Evolutionary conservation across 2,888 invertebrate species (phyloP).

Genomic region (Horisme vitalbata): DNA sequence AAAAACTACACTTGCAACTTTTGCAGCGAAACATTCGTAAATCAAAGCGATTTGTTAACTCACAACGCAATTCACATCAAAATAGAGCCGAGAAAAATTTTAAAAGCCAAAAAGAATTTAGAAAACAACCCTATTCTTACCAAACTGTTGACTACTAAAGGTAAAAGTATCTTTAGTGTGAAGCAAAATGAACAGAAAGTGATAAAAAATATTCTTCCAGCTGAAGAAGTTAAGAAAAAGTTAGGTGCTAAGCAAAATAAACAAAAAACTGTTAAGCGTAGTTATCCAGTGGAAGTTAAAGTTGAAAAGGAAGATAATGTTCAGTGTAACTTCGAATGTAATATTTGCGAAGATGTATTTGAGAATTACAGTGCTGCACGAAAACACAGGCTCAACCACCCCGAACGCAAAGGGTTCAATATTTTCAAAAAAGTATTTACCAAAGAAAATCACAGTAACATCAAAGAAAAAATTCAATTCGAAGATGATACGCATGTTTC

Average conservation of each 20-base stretch:
- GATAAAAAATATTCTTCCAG: too few relatives aligned
- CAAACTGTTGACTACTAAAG: slow-evolving; percentile 2
- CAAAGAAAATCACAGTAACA: slow-evolving; percentile 2
- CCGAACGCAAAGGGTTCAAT: background rate
- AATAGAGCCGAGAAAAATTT: slow-evolving; percentile 14
- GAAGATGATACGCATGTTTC: slow-evolving; percentile 12
- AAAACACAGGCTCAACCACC: slow-evolving; percentile 25
- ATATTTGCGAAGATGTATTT: slow-evolving; percentile 23
- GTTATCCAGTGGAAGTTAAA: background rate
- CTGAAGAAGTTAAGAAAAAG: too few relatives aligned
- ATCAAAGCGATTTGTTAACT: slow-evolving; percentile 13
- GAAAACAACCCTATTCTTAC: slow-evolving; percentile 8
- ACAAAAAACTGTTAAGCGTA: background rate
- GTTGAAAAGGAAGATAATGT: too few relatives aligned
- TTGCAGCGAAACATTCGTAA: slow-evolving; percentile 20
- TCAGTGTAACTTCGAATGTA: slow-evolving; percentile 24
- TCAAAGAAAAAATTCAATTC: slow-evolving; percentile 8
- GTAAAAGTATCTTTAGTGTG: too few relatives aligned
- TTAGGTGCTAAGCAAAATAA: too few relatives aligned
- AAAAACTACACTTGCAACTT: slow-evolving; percentile 34
- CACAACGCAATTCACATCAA: slow-evolving; percentile 26
- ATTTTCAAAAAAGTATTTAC: slow-evolving; percentile 19
- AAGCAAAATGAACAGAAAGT: background rate
- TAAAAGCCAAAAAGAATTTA: slow-evolving; percentile 13
- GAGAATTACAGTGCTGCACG: slow-evolving; percentile 1